phyloP scores from a whole-genome alignment of 2,888 invertebrate species.

The Chrysotoxum bicinctum region DNA sequence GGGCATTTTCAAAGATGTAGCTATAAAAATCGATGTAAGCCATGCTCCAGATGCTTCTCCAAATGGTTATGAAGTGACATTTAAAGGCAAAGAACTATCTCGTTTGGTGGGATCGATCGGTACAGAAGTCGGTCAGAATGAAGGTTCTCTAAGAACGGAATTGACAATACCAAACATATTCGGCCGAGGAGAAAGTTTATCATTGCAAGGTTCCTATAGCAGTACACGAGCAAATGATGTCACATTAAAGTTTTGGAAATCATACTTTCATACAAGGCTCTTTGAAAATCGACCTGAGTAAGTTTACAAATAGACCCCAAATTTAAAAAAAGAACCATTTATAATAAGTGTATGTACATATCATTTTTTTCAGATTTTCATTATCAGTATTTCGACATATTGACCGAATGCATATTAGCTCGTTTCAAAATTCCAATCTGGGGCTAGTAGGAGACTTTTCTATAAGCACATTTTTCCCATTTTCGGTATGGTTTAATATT shows the following conservation, averaged over 20 bases:
- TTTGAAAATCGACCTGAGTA: conserved; percentile 84
- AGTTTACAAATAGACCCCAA: conserved; percentile 78
- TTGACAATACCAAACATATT: conserved; percentile 91
- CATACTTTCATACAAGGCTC: conserved; percentile 87
- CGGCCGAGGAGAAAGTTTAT: conserved; percentile 93
- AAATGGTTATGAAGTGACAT: conserved; percentile 91
- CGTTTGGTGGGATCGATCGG: conserved; percentile 92
- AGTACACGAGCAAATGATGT: conserved; percentile 91
- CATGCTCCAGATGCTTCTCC: conserved; percentile 89
- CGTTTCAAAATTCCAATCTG: conserved; percentile 89
- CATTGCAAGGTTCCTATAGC: conserved; percentile 92
- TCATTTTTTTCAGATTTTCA: conserved; percentile 85
- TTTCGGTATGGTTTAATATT: conserved; percentile 75
- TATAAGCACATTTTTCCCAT: conserved; percentile 84
- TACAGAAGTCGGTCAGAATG: conserved; percentile 95
- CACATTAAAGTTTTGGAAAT: conserved; percentile 91
- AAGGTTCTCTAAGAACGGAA: conserved; percentile 88
- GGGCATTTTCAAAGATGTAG: conserved; percentile 94
- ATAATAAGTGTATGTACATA: not conserved
- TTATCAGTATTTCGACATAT: conserved; percentile 88
- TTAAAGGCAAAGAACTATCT: conserved; percentile 91
- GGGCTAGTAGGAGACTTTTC: conserved; percentile 91
- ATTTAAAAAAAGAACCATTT: not conserved
- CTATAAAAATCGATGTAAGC: conserved; percentile 93
- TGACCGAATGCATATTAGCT: conserved; percentile 82